Evolutionary conservation across 2,113 vertebrate species (phyloP).

Genomic region (Jaculus jaculus): DNA sequence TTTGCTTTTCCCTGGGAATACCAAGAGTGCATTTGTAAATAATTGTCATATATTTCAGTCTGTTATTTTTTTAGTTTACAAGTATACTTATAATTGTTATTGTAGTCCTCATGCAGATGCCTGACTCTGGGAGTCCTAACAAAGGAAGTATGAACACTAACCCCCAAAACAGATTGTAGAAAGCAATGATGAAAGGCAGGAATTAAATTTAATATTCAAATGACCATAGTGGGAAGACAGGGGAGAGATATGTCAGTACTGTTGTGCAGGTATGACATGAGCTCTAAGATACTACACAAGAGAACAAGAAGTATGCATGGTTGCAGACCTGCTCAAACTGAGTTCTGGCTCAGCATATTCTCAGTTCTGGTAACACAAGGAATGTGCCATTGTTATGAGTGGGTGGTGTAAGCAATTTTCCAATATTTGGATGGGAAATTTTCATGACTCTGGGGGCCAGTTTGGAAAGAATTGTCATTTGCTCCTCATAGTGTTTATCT

Average conservation of each 20-base stretch:
- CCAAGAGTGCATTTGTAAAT: not conserved
- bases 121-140: not conserved
- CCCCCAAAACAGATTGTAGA: not conserved
- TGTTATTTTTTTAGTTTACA: constrained; percentile 22
- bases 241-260: not conserved
- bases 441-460: not conserved
- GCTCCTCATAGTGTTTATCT: not conserved
- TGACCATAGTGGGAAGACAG: not conserved
- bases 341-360: not conserved
- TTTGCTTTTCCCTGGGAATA: not conserved
- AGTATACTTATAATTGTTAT: not conserved
- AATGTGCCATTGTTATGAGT: not conserved
- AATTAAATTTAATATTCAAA: not conserved
- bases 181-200: not conserved
- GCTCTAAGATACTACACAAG: not conserved
- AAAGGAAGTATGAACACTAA: not conserved
- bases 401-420: not conserved
- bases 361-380: not conserved
- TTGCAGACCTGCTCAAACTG: not conserved
- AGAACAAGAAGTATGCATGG: not conserved
- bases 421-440: not conserved
- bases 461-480: not conserved
- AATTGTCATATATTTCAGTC: not conserved
- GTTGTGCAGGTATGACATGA: not conserved
- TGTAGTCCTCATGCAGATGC: not conserved